Conservation (phyloP, 2,888 invertebrate genomes). For the Nemoura dubitans region DNA sequence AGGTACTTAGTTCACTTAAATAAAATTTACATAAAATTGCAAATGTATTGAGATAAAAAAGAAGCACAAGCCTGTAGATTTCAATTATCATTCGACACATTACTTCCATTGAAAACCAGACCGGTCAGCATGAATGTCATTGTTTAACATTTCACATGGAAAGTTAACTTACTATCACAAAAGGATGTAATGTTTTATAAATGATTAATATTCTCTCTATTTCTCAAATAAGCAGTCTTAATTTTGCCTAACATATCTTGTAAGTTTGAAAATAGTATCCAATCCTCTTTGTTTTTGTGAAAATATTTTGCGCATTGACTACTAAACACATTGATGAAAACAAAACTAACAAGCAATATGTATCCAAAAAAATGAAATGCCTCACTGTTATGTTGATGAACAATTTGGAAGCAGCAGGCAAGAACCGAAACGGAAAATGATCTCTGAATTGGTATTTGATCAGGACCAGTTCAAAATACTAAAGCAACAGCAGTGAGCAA, state of each 20-base stretch:
- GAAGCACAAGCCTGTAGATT: not conserved
- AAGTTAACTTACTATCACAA: slow-evolving; percentile 31
- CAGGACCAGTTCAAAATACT: not conserved
- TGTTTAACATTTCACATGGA: not conserved
- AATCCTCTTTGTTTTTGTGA: not conserved
- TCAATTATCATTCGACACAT: not conserved
- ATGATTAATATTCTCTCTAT: not conserved
- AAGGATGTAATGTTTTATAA: not conserved
- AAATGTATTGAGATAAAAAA: not conserved
- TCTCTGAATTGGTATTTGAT: not conserved
- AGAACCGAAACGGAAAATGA: not conserved
- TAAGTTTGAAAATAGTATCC: slow-evolving; percentile 2
- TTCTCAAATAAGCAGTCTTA: slow-evolving; percentile 40
- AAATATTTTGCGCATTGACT: slow-evolving; percentile 1
- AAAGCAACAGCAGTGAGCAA: not conserved
- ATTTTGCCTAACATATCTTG: slow-evolving; percentile 24
- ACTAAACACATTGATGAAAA: not conserved
- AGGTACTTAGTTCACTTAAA: slow-evolving; percentile 4
- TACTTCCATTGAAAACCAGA: slow-evolving; percentile 36
- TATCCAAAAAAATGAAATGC: not conserved
- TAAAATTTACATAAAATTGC: not conserved
- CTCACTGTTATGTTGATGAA: not conserved
- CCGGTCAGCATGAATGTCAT: not conserved
- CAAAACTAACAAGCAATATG: not conserved
- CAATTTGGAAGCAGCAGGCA: not conserved